These are phyloP conservation scores for Ammodytes marinus DNA, from an alignment of 2,113 vertebrate genomes.

Conservation along the genomic window DNA sequence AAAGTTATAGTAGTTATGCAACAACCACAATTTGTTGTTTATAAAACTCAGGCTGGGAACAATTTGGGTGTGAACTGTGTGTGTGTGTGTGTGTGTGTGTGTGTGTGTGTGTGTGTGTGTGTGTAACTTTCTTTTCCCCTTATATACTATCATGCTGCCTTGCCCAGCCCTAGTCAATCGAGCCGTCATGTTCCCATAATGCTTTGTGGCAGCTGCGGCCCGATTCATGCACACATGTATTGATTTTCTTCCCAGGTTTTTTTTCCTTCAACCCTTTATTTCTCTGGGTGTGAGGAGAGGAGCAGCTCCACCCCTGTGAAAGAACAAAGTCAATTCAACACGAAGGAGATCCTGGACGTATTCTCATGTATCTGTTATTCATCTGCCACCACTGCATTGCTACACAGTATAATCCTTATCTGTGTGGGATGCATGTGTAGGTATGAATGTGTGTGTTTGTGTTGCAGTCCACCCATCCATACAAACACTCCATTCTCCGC, in stretches of 20 bases:
- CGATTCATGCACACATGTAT: conserved; percentile 95
- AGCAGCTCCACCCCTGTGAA: conserved; percentile 52
- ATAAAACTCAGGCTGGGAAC: too few species aligned
- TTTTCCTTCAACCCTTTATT: conserved; percentile 85
- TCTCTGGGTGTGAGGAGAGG: conserved; percentile 67
- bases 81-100: too few species aligned
- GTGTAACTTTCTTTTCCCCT: conserved; percentile 5
- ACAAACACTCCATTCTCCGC: conserved; percentile 74
- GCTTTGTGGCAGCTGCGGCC: conserved; percentile 86
- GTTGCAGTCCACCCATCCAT: conserved; percentile 51
- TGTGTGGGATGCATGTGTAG: conserved; percentile 63
- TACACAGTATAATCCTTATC: conserved; percentile 55
- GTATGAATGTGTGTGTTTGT: conserved; percentile 54
- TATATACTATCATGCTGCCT: conserved; percentile 44
- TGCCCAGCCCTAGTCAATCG: conserved; percentile 70
- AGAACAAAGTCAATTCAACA: conserved; percentile 54
- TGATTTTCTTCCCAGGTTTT: conserved; percentile 87
- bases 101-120: too few species aligned
- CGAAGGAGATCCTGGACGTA: conserved; percentile 58
- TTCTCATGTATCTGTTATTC: conserved; percentile 70
- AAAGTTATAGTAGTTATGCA: too few species aligned
- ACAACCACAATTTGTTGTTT: too few species aligned
- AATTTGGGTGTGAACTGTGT: too few species aligned
- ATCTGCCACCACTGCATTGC: conserved; percentile 52
- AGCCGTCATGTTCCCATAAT: conserved; percentile 86